Evolutionary conservation across 1,140 invertebrate species (phyloP), one percentile per base, ranked within the genome.

Genomic region (Zaprionus kolodkinae): DNA sequence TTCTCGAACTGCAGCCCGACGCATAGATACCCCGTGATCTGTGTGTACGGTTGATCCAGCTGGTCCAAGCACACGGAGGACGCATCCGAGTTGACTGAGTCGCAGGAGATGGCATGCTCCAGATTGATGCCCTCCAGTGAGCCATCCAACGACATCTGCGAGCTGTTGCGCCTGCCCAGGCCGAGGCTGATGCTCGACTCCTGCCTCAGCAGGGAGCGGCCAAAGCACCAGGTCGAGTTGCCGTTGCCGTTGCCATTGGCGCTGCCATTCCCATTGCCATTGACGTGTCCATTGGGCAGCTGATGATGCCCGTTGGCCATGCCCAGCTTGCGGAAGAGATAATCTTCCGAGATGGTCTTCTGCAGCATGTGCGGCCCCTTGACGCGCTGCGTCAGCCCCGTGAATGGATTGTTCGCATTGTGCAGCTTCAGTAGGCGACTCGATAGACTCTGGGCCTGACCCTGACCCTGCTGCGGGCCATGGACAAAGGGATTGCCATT

Each of bases 1-100:
- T 94, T 96, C 85, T 97, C 96, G 80, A 96, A 96, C 87, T 97
- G 95, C 33, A 97, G 93, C 2, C 96, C 96, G 67, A 97, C 94
- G 91, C 96, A 96, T 0, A 97, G 92, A 84, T 96, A 95, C 1
- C 96, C 96, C 1, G 95, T 95, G 36, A 96, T 93, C 81, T 95
- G 94, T n/a, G 95, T 94, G 77, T 93, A 84, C 0, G 91, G 86
- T 74, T 95, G 94, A 74, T 96, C 95, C 15, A 96, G 93, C 84
- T 96, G 95, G 48, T 94, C 94, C 4, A 96, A 93, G 27, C 95
- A 94, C 1, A 97, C 95, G 7, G 96, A 97, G 0, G 96, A 96
- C 1, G 72, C 72, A 74, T 97, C 96, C 6, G 96, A 97, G 72
- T 95, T 96, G 6, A 97, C 96, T 48, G 96, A 97, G 71, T 97